Percentiles rank a stretch among this genome's conserved stretches.
Conservation (phyloP, 2,797 vertebrate genomes). For the Bradypodion ventrale region DNA sequence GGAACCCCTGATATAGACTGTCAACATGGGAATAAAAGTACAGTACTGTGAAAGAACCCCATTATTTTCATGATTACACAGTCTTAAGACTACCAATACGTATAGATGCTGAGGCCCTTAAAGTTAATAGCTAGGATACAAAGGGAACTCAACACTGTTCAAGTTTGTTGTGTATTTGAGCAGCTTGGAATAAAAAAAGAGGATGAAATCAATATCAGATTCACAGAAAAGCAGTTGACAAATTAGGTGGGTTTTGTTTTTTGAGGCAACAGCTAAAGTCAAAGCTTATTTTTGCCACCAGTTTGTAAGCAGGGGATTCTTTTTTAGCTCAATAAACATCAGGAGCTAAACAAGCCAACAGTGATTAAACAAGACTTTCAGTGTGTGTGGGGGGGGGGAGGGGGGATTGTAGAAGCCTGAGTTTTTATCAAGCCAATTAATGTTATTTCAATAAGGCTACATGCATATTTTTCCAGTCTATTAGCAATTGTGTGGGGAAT, state of each 20-base stretch:
- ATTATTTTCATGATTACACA: too few relatives aligned
- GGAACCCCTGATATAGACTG: too few relatives aligned
- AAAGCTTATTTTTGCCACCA: not conserved
- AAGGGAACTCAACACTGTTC: not conserved
- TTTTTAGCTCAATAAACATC: constrained; percentile 24
- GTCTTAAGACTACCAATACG: not conserved
- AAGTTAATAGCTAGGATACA: too few relatives aligned
- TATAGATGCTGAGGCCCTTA: not conserved
- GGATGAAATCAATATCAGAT: constrained; percentile 35
- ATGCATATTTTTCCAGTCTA: not conserved
- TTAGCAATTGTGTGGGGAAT: constrained; percentile 5
- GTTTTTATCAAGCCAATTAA: constrained; percentile 49
- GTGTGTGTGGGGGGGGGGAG: too few relatives aligned
- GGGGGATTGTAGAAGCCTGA: not conserved
- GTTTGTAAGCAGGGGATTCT: constrained; percentile 24
- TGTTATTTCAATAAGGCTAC: constrained; percentile 1
- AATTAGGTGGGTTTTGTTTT: not conserved
- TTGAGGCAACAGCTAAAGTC: constrained; percentile 23
- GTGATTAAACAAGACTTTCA: not conserved
- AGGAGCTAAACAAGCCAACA: constrained; percentile 22
- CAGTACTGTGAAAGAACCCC: too few relatives aligned
- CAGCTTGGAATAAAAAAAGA: not conserved
- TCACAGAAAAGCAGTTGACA: not conserved
- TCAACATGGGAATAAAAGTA: too few relatives aligned
- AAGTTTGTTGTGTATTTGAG: not conserved